Base-by-base conservation (phyloP, 2,888 invertebrate genomes). In the Antheraea assamensis region DNA sequence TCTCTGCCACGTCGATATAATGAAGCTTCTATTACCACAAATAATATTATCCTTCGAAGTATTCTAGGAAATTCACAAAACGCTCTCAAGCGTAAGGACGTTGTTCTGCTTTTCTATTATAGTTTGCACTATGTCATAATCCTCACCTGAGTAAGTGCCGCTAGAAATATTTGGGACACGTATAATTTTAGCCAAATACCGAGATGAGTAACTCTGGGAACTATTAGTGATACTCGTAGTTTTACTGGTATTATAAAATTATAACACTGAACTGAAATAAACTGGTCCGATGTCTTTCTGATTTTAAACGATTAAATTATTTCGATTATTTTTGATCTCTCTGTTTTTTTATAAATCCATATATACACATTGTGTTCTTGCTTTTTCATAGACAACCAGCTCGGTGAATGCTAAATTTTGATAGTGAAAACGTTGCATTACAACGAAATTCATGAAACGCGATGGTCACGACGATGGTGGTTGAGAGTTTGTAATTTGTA, bases 131-230 rank as follows among this genome's bases (percentile, higher is more conserved):
- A 70, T 58, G 70, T 73, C 73, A 73, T 73, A 58, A 70, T 70
- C 27, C 58, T 73, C 70, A 73, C 35, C n/a, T 35, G 35, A 68
- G 68, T 35, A 68, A 68, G 70, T 70, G 73, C 55, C 58, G 42
- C 75, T n/a, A 75, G 78, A 84, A 84, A 89, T 88, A 92, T 92
- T 89, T 88, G 85, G 92, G 87, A 87, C 79, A 58, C 89, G 85
- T 88, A 88, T 92, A 92, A 91, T 87, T 90, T 91, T 92, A 93
- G 91, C 87, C 83, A 87, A 90, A 91, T 88, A 88, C 84, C 87
- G 78, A 81, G 86, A 85, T 91, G 92, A 92, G 88, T 90, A 91
- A 64, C 61, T 30, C 30, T 64, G 27, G 61, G 61, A 64, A 64
- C 15, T 64, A 64, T 64, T 64, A 64, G 27, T 64, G 30, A 64